Base-by-base conservation (phyloP, 1,140 invertebrate genomes). In the Goniozus legneri region DNA sequence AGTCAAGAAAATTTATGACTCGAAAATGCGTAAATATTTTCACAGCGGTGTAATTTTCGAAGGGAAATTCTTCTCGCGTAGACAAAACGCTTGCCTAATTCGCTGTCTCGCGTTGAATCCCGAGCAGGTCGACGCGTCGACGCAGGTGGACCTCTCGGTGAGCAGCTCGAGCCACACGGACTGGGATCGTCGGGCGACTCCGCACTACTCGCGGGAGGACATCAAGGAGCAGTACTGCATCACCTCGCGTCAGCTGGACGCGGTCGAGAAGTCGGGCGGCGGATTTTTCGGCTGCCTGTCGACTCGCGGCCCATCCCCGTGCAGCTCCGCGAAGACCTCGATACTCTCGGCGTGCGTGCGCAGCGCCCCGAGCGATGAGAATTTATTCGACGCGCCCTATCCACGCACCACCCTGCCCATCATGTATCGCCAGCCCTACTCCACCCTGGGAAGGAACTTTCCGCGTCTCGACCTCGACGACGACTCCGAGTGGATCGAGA, bases 181-280 rank as follows among this genome's bases (percentile, higher is more conserved):
- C 18, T 71, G 73, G 67, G 69, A 76, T 33, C 69, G 73, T 32
- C 62, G 72, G 0, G 64, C 62, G 12, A 78, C 84, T 42, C 88
- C 87, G 21, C 80, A 91, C 53, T 94, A 94, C 76, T 93, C 90
- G 18, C 87, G 91, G 59, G 89, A 92, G 72, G 91, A 93, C 67
- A 90, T 91, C 51, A 77, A 86, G 30, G 89, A 91, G 62, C 88
- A 95, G 70, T 95, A 95, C 76, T 95, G 92, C 77, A 91, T 95
- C 73, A 94, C 88, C 61, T 88, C 87, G 69, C 85, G 91, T 62
- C 90, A 92, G 70, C 74, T 94, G 66, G 86, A 89, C 66, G 87
- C 89, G 45, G 82, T 95, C 54, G 91, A 95, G 67, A 79, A 84
- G 79, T 69, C 84, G 76, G 66, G 85, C 58, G 81, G 85, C 45